Evolutionary conservation across 2,113 vertebrate species (phyloP).

Genomic region (Mesitornis unicolor): DNA sequence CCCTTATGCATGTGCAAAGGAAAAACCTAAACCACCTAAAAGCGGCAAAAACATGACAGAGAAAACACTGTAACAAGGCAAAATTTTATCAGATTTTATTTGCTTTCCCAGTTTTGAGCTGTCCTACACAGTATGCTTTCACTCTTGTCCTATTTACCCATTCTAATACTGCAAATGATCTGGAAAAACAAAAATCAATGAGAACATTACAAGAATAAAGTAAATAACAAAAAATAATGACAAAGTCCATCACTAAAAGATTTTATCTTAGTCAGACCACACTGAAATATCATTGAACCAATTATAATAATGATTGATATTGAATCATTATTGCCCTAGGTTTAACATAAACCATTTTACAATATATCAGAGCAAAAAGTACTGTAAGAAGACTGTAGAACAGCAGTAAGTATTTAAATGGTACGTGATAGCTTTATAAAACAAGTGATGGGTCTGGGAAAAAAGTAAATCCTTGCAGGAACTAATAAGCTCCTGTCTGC

Average conservation of each 20-base stretch:
- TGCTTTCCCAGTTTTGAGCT: background rate
- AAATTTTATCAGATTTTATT: background rate
- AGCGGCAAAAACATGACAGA: background rate
- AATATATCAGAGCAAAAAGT: conserved; percentile 19
- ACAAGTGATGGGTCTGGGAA: background rate
- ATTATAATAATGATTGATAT: background rate
- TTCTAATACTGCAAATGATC: background rate
- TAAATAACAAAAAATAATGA: background rate
- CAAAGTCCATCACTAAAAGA: background rate
- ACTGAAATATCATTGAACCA: background rate
- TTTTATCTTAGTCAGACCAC: background rate
- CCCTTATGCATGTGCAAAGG: background rate
- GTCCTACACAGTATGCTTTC: background rate
- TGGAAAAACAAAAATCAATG: background rate
- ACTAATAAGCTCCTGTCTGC: background rate
- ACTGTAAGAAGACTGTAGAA: background rate
- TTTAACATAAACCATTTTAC: background rate
- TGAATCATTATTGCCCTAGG: background rate
- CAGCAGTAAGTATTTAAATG: background rate
- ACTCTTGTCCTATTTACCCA: background rate
- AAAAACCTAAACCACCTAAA: background rate
- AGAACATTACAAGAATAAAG: background rate
- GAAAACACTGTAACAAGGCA: background rate
- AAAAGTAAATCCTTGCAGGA: conserved; percentile 10
- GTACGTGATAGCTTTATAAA: background rate